Conservation (phyloP, 1,140 invertebrate genomes). For the Bicyclus anynana region DNA sequence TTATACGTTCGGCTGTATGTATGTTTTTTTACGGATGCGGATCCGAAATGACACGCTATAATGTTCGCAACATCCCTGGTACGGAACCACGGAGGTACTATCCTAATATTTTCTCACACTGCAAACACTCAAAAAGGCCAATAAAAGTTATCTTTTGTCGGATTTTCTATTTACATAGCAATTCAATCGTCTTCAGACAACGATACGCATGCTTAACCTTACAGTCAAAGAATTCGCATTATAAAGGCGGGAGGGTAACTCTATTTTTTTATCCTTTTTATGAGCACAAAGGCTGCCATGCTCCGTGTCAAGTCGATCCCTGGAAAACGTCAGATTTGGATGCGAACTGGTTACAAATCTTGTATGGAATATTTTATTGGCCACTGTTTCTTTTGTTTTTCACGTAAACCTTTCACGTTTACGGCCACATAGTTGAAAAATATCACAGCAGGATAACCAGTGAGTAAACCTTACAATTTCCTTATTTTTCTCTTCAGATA, state of each 20-base stretch:
- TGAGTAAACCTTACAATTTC: too few species aligned
- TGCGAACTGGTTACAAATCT: conserved; percentile 14
- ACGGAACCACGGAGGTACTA: too few species aligned
- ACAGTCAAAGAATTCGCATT: conserved; percentile 13
- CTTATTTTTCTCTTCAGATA: too few species aligned
- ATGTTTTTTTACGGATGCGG: too few species aligned
- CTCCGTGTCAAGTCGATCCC: conserved; percentile 24
- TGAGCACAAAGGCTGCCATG: conserved; percentile 22
- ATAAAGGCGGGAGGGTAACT: conserved; percentile 16
- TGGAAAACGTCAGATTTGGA: conserved; percentile 30
- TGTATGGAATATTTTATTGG: conserved; percentile 17
- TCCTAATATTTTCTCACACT: background rate
- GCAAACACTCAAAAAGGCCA: background rate
- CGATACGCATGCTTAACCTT: conserved; percentile 18
- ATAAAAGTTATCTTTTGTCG: conserved; percentile 11
- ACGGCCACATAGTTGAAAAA: too few species aligned
- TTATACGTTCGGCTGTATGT: too few species aligned
- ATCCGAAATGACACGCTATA: too few species aligned
- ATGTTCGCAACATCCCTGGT: too few species aligned
- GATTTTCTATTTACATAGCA: conserved; percentile 16
- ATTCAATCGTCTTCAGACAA: conserved; percentile 21
- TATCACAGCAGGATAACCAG: too few species aligned
- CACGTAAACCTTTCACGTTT: too few species aligned
- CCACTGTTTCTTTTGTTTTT: background rate
- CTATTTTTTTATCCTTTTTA: conserved; percentile 25